Evolutionary conservation across 2,797 vertebrate genomes (phyloP), one percentile per base, ranked within the genome.

Genomic region (Mormyrus hasselquistii): DNA sequence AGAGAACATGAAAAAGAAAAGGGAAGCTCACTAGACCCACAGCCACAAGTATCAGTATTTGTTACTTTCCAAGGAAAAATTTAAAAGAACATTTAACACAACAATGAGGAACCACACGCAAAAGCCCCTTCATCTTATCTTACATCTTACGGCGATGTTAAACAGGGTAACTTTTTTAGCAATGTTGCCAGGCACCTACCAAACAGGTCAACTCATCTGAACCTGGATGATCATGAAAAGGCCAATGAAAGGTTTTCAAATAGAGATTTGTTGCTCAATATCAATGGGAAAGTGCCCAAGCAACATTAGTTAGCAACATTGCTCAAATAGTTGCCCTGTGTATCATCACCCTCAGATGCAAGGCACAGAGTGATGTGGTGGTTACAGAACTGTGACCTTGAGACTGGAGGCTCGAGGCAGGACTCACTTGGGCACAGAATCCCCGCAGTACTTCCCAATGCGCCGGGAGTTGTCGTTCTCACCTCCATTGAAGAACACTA

Each of bases 401-500:
- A 14, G 49, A 16, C 12, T 73, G 65, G 29, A 38, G 25, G 10
- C 25, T 34, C 4, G 65, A 69, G 65, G 65, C 29, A 2, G 14
- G 44, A 92, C 97, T 95, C 90, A 98, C 98, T 95, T 90, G 0
- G 98, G 97, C 0, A 92, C 79, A 0, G 88, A 41, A 88, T 98
- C 97, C 0, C 98, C 98, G 0, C 98, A 99, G 94, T 95, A 97
- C 93, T 94, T 97, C 12, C 97, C 97, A 47, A 98, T 95, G 49
- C 95, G 95, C 0, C 94, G 95, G 0, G 97, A 95, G 55, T 97
- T 95, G 0, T 98, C 96, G 1, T 82, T 96, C 90, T 95, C 92
- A 0, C 96, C 96, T 0, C 98, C 97, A 0, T 98, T 97, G 91
- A 96, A 98, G 88, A 98, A 96, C 0, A 96, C 95, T 90, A 98